Conservation (phyloP, 2,113 vertebrate species). For the Aepyceros melampus region DNA sequence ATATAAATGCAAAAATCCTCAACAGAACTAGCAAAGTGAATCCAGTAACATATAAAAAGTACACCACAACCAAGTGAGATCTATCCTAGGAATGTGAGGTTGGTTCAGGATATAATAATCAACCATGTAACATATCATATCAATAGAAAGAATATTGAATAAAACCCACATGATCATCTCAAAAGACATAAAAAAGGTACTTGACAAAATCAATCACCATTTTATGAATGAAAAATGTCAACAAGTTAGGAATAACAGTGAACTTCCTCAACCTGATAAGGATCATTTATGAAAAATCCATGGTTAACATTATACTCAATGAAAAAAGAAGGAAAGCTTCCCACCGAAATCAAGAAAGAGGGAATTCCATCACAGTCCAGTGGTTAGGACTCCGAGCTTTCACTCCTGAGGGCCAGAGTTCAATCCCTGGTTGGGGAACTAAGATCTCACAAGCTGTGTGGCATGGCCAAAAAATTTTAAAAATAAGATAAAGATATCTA, state of each 20-base stretch:
- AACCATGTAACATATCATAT: background rate
- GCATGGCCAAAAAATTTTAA: background rate
- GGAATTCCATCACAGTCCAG: background rate
- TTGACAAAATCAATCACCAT: background rate
- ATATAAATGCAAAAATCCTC: background rate
- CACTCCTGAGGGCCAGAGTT: background rate
- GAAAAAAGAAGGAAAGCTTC: background rate
- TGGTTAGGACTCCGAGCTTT: background rate
- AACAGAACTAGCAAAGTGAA: background rate
- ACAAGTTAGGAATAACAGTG: background rate
- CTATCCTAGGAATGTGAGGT: background rate
- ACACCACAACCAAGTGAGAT: background rate
- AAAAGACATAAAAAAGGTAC: background rate
- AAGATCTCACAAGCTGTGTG: rapidly evolving
- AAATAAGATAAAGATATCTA: background rate
- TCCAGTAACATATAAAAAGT: background rate
- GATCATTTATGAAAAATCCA: background rate
- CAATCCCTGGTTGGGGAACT: background rate
- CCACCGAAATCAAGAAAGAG: background rate
- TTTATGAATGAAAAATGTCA: background rate
- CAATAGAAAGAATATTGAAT: background rate
- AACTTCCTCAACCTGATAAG: background rate
- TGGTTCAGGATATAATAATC: background rate
- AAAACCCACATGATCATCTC: background rate
- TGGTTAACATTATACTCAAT: background rate